A percentile compares a stretch with the other conserved stretches of the same genome.
Conservation (phyloP, 2,888 invertebrate genomes). For the Elysia crispata region DNA sequence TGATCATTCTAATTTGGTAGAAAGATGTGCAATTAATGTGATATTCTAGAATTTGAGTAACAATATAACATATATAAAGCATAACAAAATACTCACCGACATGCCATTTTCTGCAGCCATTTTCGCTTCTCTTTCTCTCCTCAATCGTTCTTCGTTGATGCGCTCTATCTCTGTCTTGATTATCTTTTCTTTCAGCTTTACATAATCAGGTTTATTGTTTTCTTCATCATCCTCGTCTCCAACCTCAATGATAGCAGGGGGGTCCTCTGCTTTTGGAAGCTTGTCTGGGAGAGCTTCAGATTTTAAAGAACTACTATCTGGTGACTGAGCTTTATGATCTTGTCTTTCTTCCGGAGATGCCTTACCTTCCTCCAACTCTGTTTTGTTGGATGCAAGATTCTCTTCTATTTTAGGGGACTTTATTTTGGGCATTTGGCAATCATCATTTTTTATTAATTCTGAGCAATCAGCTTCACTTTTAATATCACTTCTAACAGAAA, state of each 20-base stretch:
- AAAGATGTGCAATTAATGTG: no score
- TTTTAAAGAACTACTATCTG: no score
- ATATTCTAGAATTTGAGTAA: no score
- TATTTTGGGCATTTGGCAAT: neutral
- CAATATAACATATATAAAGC: no score
- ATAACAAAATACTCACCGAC: slow-evolving; percentile 3
- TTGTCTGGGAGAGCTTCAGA: neutral
- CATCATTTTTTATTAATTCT: slow-evolving; percentile 28
- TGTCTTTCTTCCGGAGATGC: no score
- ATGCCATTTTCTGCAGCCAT: slow-evolving; percentile 29
- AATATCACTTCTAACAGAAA: neutral
- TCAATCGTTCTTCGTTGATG: slow-evolving; percentile 45
- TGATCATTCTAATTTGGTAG: no score
- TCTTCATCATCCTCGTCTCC: slow-evolving; percentile 43
- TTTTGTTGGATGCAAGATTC: no score
- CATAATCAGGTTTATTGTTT: slow-evolving; percentile 51
- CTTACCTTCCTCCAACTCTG: no score
- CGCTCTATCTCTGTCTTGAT: slow-evolving; percentile 52
- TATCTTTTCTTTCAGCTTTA: slow-evolving; percentile 53
- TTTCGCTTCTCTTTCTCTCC: slow-evolving; percentile 20
- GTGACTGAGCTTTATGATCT: no score
- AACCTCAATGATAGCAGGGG: neutral
- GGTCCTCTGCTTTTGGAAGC: neutral
- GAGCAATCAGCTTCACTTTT: slow-evolving; percentile 15
- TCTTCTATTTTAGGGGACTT: no score